These are phyloP conservation scores for Triplophysa tibetana DNA, from an alignment of 2,113 vertebrate species.

Conservation along the genomic window DNA sequence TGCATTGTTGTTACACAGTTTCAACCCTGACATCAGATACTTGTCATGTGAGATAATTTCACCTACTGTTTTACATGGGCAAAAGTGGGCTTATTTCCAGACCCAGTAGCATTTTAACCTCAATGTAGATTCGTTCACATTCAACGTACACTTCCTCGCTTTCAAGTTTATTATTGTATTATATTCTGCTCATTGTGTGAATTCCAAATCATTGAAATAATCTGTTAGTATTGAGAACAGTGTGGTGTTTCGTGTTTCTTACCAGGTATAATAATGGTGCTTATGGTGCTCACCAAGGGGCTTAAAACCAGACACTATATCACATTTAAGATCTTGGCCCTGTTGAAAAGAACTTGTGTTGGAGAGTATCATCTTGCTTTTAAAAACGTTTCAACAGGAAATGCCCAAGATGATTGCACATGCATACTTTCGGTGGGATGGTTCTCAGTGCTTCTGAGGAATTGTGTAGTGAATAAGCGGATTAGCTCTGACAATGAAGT, in stretches of 20 bases:
- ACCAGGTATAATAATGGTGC: neutral
- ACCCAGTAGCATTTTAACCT: neutral
- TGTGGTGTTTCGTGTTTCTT: slow-evolving; percentile 13
- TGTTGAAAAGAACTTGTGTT: neutral
- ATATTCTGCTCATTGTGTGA: neutral
- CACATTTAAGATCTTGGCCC: neutral
- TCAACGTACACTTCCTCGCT: neutral
- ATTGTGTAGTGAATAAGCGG: no score
- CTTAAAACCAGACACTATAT: neutral
- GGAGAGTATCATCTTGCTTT: neutral
- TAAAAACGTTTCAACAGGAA: neutral
- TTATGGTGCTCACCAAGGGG: neutral
- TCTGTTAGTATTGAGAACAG: slow-evolving; percentile 1
- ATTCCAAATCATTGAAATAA: neutral
- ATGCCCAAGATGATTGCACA: neutral
- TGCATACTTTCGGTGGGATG: neutral
- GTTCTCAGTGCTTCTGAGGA: neutral
- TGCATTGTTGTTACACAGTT: neutral
- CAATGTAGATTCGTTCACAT: neutral
- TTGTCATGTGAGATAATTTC: no score
- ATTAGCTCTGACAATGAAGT: neutral
- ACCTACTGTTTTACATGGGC: no score
- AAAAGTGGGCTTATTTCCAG: no score
- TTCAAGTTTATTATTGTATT: neutral
- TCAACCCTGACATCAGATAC: no score